A percentile compares a stretch with the other conserved stretches of the same genome.
phyloP scores from a whole-genome alignment of 2,113 vertebrate species.

The Paramormyrops kingsleyae region DNA sequence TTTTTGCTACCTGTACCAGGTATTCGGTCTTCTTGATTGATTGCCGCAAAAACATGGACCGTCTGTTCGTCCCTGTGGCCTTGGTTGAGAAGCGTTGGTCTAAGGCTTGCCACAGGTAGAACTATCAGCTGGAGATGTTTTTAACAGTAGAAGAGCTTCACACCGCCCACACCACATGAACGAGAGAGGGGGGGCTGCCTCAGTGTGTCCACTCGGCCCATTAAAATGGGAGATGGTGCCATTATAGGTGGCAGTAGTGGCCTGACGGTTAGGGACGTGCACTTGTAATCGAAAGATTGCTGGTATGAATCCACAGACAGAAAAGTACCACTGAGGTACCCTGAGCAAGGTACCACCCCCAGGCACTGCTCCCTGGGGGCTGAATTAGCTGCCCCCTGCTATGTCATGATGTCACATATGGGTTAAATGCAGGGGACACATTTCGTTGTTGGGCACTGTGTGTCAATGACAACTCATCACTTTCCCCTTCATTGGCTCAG shows the following conservation, averaged over 20 bases:
- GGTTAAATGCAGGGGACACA: no score
- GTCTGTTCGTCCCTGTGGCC: not conserved
- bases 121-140: constrained; percentile 12
- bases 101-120: constrained; percentile 8
- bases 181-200: not conserved
- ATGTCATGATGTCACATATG: no score
- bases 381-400: no score
- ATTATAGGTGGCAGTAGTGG: not conserved
- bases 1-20: not conserved
- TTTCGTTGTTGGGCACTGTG: no score
- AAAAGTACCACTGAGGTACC: no score
- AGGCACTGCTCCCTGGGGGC: no score
- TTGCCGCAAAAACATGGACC: not conserved
- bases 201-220: not conserved
- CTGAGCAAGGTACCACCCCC: no score
- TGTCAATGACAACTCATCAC: no score
- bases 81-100: not conserved
- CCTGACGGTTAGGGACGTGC: no score
- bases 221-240: not conserved
- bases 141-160: constrained; percentile 14
- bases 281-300: no score
- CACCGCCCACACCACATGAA: constrained; percentile 21
- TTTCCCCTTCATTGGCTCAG: not conserved
- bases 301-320: no score
- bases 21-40: not conserved